Percentiles rank a stretch among this genome's conserved stretches.
Conservation (phyloP, 2,113 vertebrate species). For the Alosa alosa region DNA sequence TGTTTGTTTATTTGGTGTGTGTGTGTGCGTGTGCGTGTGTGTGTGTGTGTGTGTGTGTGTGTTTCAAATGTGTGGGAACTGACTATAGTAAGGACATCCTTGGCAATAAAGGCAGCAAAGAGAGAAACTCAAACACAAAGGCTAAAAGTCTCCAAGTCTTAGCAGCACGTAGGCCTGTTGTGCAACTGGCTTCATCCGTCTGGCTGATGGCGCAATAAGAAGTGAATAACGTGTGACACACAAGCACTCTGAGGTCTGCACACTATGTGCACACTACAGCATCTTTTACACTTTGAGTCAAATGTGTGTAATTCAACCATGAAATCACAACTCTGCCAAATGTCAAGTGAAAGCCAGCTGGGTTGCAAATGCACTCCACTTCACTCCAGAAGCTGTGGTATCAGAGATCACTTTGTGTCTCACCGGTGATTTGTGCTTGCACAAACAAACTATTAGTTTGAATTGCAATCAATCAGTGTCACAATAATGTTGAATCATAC, state of each 20-base stretch:
- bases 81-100: neutral
- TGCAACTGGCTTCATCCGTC: neutral
- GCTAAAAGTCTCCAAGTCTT: neutral
- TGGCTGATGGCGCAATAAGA: neutral
- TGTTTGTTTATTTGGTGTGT: neutral
- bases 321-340: slow-evolving; percentile 2
- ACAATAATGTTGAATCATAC: neutral
- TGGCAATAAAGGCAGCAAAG: neutral
- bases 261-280: neutral
- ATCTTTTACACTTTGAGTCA: neutral
- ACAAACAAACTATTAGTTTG: neutral
- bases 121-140: neutral
- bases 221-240: neutral
- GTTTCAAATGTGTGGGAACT: neutral
- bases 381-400: neutral
- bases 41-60: neutral
- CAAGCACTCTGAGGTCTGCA: neutral
- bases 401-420: neutral
- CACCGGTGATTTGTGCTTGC: neutral
- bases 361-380: neutral
- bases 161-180: neutral
- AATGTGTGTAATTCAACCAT: neutral
- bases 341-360: neutral
- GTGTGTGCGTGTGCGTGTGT: neutral
- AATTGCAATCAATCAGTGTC: neutral